phyloP scores from a whole-genome alignment of 2,113 vertebrate genomes.

The Coturnix japonica region DNA sequence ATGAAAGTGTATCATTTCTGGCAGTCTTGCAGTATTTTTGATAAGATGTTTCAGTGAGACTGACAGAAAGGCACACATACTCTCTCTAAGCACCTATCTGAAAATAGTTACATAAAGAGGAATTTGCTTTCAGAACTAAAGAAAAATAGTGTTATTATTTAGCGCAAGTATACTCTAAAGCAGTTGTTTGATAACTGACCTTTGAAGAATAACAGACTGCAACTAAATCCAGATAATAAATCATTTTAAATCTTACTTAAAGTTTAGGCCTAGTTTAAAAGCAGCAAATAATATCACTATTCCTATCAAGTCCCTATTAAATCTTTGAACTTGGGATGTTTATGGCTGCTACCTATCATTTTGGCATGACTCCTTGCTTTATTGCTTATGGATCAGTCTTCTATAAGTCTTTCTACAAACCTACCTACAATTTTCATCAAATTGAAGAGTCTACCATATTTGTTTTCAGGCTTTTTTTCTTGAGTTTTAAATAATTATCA shows the following conservation, averaged over 20 bases:
- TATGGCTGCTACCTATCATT: background rate
- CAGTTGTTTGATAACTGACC: background rate
- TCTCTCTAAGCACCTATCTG: no score
- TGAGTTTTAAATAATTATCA: background rate
- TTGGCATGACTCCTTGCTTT: background rate
- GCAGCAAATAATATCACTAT: background rate
- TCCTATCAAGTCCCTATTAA: background rate
- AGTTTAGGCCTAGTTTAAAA: background rate
- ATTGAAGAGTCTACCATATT: background rate
- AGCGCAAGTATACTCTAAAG: background rate
- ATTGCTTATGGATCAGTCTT: background rate
- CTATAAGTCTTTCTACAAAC: background rate
- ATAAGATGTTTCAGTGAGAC: background rate
- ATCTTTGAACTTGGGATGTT: background rate
- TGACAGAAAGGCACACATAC: background rate
- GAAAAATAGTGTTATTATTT: background rate
- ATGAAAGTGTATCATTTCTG: background rate
- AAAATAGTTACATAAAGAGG: background rate
- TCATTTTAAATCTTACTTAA: background rate
- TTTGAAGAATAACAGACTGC: background rate
- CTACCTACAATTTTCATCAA: background rate
- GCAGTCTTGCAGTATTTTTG: background rate
- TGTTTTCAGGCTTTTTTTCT: background rate
- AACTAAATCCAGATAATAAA: background rate
- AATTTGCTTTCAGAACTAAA: background rate